Evolutionary conservation across 2,797 vertebrate species (phyloP), one percentile per base, ranked within the genome.

Genomic region (Enteromius treurensis): DNA sequence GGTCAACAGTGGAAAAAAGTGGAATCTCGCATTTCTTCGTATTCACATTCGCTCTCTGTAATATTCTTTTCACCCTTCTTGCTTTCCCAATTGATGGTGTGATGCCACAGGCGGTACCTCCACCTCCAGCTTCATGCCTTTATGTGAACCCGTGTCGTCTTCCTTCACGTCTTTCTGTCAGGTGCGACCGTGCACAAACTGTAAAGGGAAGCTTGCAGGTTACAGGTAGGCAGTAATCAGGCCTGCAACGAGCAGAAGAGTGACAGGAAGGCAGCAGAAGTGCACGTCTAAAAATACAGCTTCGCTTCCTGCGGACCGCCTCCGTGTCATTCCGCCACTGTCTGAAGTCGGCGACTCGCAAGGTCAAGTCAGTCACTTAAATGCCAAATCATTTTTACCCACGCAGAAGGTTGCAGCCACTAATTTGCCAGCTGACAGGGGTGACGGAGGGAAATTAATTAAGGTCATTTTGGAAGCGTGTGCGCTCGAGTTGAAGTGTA

Each of bases 281-380:
- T 64, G 89, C 53, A 75, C 85, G 45, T 88, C 88, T 85, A 85
- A 92, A 91, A 90, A 93, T 91, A 92, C 90, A 91, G 90, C 92
- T 87, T 88, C 88, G 82, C 82, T 74, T 81, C 90, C 92, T 93
- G 74, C 76, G 79, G 93, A 93, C 92, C 92, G 89, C 79, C 83
- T 90, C 87, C 79, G 89, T 90, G 86, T 23, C 42, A 81, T 82
- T 78, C 65, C 29, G 10, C 88, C 87, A 85, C 89, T 92, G 88
- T 58, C 90, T 86, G 93, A 90, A 49, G 81, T 83, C 81, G 87
- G 37, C 34, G 70, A 81, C 71, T 85, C 64, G 45, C 71, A 69
- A 85, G 88, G 86, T 88, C 83, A 82, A 87, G 42, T 74, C 69
- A 86, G 87, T 80, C 85, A 85, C 83, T 82, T 78, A 89, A 90